These are phyloP conservation scores for Drosophila subquinaria DNA, from an alignment of 2,888 invertebrate genomes.

Conservation along the genomic window DNA sequence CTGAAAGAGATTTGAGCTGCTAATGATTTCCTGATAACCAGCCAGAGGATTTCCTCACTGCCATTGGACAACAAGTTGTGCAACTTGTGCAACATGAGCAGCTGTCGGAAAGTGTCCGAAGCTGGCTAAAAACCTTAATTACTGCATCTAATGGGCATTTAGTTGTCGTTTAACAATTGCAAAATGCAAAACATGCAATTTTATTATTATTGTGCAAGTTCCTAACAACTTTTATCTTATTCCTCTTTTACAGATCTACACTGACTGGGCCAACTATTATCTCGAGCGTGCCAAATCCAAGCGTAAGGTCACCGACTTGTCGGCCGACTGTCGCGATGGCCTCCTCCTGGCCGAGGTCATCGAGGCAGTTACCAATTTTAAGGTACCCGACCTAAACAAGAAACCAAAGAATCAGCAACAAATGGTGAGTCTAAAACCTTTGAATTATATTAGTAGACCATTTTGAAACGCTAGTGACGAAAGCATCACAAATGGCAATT, in stretches of 20 bases:
- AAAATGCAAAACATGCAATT: conserved; percentile 12
- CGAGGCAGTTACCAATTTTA: conserved; percentile 94
- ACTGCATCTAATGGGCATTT: conserved; percentile 58
- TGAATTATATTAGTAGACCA: background rate
- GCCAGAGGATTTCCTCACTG: conserved; percentile 11
- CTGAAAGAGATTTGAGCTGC: conserved; percentile 44
- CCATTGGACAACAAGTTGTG: conserved; percentile 23
- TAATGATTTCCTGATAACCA: conserved; percentile 82
- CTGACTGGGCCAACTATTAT: conserved; percentile 99
- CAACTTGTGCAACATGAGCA: conserved; percentile 56
- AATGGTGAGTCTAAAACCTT: conserved; percentile 90
- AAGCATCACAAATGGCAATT: too few relatives aligned
- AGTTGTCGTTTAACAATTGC: conserved; percentile 31
- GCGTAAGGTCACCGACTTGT: conserved; percentile 93
- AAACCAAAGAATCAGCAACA: conserved; percentile 96
- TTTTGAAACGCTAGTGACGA: too few relatives aligned
- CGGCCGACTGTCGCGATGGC: conserved; percentile 96
- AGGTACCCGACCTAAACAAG: conserved; percentile 91
- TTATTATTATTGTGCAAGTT: conserved; percentile 7
- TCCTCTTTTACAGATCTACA: conserved; percentile 92
- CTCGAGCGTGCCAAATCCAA: conserved; percentile 96
- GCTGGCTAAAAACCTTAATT: conserved; percentile 58
- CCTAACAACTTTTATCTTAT: background rate
- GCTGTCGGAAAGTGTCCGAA: conserved; percentile 49
- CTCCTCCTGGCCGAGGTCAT: conserved; percentile 96